A percentile compares a stretch with the other conserved stretches of the same genome.
These are phyloP conservation scores for Drosophila kuntzei DNA, from an alignment of 2,888 invertebrate genomes.

Conservation along the genomic window DNA sequence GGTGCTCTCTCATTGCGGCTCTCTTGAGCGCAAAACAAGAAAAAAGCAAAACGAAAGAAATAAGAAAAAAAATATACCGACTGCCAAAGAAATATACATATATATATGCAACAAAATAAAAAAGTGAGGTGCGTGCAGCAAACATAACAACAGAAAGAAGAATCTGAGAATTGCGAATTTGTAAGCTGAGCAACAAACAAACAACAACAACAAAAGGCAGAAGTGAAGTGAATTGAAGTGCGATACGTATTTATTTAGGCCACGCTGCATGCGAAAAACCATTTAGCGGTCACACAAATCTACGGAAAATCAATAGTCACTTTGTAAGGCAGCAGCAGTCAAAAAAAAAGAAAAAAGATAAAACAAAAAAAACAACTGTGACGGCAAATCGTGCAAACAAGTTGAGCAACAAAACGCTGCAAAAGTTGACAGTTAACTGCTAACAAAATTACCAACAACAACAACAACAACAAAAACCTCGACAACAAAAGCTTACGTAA, in stretches of 20 bases:
- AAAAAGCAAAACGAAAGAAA: slow-evolving; percentile 40
- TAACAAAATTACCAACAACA: slow-evolving; percentile 28
- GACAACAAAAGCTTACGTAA: slow-evolving; percentile 68
- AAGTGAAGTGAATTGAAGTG: slow-evolving; percentile 10
- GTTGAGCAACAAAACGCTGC: slow-evolving; percentile 60
- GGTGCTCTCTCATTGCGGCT: slow-evolving; percentile 50
- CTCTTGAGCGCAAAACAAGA: slow-evolving; percentile 54
- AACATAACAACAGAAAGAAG: slow-evolving; percentile 37
- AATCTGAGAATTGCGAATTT: slow-evolving; percentile 9
- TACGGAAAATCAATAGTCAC: slow-evolving; percentile 75
- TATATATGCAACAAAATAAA: slow-evolving; percentile 5
- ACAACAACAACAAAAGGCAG: slow-evolving; percentile 33
- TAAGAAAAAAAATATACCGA: slow-evolving; percentile 47
- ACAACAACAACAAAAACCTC: slow-evolving; percentile 31
- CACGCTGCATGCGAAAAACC: slow-evolving; percentile 56
- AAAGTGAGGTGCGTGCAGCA: slow-evolving; percentile 46
- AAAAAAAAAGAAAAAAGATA: slow-evolving; percentile 8
- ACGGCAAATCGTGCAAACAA: slow-evolving; percentile 68
- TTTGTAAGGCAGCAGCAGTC: slow-evolving; percentile 35
- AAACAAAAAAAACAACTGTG: slow-evolving; percentile 16
- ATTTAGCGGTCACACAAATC: slow-evolving; percentile 55
- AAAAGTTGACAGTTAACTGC: slow-evolving; percentile 55
- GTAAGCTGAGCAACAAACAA: slow-evolving; percentile 38
- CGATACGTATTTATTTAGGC: slow-evolving; percentile 53
- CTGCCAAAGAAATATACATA: slow-evolving; percentile 34